phyloP scores from a whole-genome alignment of 1,140 invertebrate genomes.

The Scaptomyza montana region DNA sequence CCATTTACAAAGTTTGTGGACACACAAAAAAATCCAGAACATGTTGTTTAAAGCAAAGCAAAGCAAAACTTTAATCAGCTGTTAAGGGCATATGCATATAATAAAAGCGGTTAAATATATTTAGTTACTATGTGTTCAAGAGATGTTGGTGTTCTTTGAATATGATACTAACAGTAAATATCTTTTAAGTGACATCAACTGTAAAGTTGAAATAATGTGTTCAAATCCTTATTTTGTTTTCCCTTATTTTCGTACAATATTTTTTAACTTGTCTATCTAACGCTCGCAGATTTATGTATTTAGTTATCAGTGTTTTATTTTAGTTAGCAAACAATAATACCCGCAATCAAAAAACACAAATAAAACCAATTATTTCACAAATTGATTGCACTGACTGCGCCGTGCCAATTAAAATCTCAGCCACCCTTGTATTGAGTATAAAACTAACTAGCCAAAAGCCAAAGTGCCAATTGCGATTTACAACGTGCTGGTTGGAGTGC shows the following conservation, averaged over 20 bases:
- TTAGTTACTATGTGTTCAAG: neutral
- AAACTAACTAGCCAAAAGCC: constrained; percentile 46
- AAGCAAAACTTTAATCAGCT: constrained; percentile 4
- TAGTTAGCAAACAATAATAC: constrained; percentile 12
- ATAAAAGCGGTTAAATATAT: neutral
- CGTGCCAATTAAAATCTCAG: constrained; percentile 53
- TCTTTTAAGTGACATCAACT: no score
- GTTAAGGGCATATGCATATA: neutral
- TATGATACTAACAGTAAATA: no score
- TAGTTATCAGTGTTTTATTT: constrained; percentile 17
- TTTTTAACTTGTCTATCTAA: no score
- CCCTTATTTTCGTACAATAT: no score
- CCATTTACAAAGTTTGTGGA: constrained; percentile 17
- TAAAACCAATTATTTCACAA: constrained; percentile 61
- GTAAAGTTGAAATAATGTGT: no score
- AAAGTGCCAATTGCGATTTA: constrained; percentile 61
- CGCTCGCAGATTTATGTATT: neutral
- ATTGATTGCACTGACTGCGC: constrained; percentile 27
- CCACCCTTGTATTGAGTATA: constrained; percentile 6
- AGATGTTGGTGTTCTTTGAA: no score
- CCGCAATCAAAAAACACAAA: constrained; percentile 33
- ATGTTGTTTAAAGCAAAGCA: neutral
- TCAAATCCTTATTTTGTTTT: no score
- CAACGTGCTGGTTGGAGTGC: constrained; percentile 13
- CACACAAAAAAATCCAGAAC: no score